Base-by-base conservation (phyloP, 2,888 invertebrate species). In the Acleris sparsana region DNA sequence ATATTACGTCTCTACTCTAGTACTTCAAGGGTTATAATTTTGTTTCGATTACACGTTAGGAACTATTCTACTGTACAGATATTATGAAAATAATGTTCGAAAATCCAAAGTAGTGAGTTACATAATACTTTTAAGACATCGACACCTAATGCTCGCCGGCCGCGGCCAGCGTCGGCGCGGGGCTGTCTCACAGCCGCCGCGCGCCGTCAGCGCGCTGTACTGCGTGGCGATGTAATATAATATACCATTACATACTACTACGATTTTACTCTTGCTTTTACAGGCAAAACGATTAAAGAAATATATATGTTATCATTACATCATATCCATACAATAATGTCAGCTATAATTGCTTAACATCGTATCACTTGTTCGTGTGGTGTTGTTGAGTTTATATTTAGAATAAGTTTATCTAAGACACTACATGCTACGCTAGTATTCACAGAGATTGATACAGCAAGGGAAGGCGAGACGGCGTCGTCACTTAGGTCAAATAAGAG, bases 31-130 rank as follows among this genome's bases (percentile, higher is more conserved):
- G 84, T 88, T 92, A 91, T 84, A 87, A 82, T 87, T 87, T 87
- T 85, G 85, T 85, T 88, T 89, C 83, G 89, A 91, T 91, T 92
- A 92, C 80, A 88, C 78, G 80, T 89, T 87, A 92, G 92, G 91
- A 92, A 90, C 92, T 92, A 91, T 88, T 76, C 89, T 89, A 87
- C 92, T 92, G 90, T 92, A 92, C 92, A 92, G 80, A 83, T 82
- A 80, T 83, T 73, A 77, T 84, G 79, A 84, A 85, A 86, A 86
- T 81, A 80, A 82, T 78, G 80, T 79, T 79, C 81, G 73, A 72
- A 76, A 71, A 74, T 83, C 84, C 70, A 75, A 72, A 76, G 75
- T 80, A 81, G 78, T 75, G 79, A 76, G 75, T 80, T 56, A 62
- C 62, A 76, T 80, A 80, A 80, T 78, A 80, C 80, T 82, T 79